Conservation (phyloP, 2,888 invertebrate species). For the Monochamus alternatus region DNA sequence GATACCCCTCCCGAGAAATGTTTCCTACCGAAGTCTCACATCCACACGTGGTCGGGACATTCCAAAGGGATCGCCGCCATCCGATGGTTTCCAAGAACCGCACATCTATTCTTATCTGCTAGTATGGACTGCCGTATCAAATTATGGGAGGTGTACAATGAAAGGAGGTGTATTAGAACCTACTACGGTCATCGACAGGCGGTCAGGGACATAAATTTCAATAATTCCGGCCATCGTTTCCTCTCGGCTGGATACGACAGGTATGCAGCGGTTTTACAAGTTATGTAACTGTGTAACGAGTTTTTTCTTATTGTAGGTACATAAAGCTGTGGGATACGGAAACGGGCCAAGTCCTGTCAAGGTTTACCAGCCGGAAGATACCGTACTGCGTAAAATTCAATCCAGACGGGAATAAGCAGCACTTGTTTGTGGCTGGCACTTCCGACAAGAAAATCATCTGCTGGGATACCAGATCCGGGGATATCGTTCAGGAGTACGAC, state of each 20-base stretch:
- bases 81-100: constrained; percentile 94
- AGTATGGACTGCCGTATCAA: constrained; percentile 98
- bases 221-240: constrained; percentile 93
- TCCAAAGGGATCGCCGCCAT: constrained; percentile 96
- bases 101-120: constrained; percentile 94
- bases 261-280: constrained; percentile 69
- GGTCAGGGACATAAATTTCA: constrained; percentile 96
- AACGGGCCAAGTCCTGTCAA: constrained; percentile 87
- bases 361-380: constrained; percentile 96
- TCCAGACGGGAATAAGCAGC: constrained; percentile 97
- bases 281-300: not conserved
- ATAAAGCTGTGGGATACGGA: constrained; percentile 99
- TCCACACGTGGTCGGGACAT: constrained; percentile 98
- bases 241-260: constrained; percentile 85
- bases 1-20: constrained; percentile 94
- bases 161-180: constrained; percentile 92
- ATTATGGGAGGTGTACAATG: constrained; percentile 99
- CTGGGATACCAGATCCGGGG: constrained; percentile 91
- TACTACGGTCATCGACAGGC: constrained; percentile 98
- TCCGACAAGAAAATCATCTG: constrained; percentile 99
- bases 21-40: constrained; percentile 95
- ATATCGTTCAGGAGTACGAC: constrained; percentile 78
- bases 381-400: constrained; percentile 99
- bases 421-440: constrained; percentile 98
- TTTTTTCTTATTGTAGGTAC: constrained; percentile 70